A percentile compares a stretch with the other conserved stretches of the same genome.
Evolutionary conservation across 2,888 invertebrate genomes (phyloP).

Genomic region (Machimus rusticus): DNA sequence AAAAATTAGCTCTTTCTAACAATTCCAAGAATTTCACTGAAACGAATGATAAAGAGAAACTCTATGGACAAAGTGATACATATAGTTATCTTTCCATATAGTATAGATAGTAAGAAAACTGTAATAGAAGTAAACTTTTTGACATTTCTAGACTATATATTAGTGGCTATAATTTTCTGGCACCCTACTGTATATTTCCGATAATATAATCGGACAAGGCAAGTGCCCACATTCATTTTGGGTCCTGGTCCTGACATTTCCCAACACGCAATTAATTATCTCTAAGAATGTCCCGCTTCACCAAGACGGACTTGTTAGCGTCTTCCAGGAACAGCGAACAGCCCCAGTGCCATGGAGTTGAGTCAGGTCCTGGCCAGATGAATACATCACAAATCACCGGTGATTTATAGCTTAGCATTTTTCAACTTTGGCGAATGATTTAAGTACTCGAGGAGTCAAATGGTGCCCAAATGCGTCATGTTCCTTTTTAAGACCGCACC

Average conservation of each 20-base stretch:
- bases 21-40: no score
- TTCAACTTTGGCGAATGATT: background rate
- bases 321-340: background rate
- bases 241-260: background rate
- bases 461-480: background rate
- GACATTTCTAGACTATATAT: no score
- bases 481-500: background rate
- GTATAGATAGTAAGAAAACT: no score
- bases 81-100: no score
- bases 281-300: background rate
- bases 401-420: background rate
- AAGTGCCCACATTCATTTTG: background rate
- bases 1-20: no score
- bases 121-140: no score
- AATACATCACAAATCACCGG: background rate
- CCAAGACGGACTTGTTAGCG: background rate
- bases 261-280: background rate
- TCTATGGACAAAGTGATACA: no score
- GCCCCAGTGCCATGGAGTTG: background rate
- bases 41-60: no score
- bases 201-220: background rate
- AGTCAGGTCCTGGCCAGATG: background rate
- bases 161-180: no score
- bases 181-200: no score
- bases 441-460: background rate